Evolutionary conservation across 2,113 vertebrate species (phyloP).

Genomic region (Mesitornis unicolor): DNA sequence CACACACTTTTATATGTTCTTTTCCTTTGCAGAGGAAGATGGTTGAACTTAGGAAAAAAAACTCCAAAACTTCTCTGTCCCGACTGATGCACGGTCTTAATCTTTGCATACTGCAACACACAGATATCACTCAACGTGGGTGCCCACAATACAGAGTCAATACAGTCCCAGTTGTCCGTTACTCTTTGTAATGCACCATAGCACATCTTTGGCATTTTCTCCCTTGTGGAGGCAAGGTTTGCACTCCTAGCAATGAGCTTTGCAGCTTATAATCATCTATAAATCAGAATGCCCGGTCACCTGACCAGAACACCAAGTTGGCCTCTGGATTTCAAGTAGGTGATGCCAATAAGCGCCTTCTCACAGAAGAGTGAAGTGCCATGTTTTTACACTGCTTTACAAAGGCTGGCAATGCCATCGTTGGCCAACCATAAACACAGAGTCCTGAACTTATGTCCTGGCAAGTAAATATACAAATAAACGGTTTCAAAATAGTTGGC

Average conservation of each 20-base stretch:
- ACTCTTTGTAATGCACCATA: neutral
- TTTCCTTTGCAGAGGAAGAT: neutral
- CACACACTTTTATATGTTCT: accelerated
- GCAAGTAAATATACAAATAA: neutral
- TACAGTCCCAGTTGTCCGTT: neutral
- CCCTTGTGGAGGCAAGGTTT: neutral
- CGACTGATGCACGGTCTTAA: accelerated
- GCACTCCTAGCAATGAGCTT: neutral
- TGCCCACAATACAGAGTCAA: neutral
- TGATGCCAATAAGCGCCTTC: neutral
- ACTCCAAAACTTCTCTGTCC: neutral
- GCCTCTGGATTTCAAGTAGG: neutral
- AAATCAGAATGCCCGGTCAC: neutral
- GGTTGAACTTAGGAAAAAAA: neutral
- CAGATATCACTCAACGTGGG: accelerated
- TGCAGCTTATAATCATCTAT: neutral
- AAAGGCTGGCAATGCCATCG: neutral
- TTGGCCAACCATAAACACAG: neutral
- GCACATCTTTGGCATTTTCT: neutral
- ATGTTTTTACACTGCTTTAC: neutral
- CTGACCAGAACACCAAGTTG: neutral
- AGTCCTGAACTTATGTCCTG: neutral
- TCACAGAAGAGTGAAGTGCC: neutral
- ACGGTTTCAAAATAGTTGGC: neutral
- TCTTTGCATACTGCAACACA: neutral